Percentiles rank a stretch among this genome's conserved stretches.
Conservation (phyloP, 2,113 vertebrate genomes). For the Saimiri boliviensis region DNA sequence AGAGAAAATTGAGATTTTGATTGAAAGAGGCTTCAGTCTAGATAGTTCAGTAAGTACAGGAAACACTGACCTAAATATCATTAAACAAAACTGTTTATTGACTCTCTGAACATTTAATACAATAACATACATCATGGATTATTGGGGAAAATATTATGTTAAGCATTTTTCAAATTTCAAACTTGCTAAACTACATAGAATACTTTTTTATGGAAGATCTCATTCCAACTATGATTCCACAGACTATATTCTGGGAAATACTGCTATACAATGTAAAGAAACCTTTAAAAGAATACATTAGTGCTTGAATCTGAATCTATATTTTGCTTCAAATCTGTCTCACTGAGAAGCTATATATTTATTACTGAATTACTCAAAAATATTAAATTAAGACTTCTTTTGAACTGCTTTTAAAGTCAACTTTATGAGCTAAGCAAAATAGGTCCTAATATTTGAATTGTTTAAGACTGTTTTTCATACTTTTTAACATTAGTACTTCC, state of each 20-base stretch:
- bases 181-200: neutral
- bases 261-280: neutral
- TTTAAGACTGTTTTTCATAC: neutral
- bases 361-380: neutral
- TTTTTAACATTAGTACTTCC: neutral
- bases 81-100: neutral
- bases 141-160: neutral
- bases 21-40: neutral
- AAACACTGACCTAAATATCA: neutral
- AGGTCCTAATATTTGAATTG: neutral
- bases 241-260: neutral
- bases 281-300: neutral
- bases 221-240: conserved; percentile 1
- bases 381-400: conserved; percentile 8
- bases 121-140: neutral
- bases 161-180: neutral
- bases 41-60: neutral
- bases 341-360: neutral
- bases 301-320: neutral
- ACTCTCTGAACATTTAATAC: neutral
- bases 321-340: neutral
- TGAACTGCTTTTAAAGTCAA: conserved; percentile 2
- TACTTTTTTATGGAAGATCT: neutral
- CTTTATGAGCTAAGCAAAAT: neutral
- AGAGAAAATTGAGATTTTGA: neutral